Evolutionary conservation across 1,140 invertebrate genomes (phyloP), one percentile per base, ranked within the genome.

Genomic region (Calephelis nemesis): DNA sequence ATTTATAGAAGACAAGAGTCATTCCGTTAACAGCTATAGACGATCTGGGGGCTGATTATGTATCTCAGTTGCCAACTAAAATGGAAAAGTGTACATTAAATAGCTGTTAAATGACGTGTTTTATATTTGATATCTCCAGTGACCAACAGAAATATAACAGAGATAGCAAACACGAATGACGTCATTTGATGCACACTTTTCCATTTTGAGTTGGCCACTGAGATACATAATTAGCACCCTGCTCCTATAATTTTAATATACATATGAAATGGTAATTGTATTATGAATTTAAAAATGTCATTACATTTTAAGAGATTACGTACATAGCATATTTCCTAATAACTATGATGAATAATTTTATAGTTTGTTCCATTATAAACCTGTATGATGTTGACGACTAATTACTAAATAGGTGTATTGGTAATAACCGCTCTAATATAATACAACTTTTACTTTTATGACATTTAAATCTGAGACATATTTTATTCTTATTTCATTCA

Each of bases 311-410:
- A 10, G 54, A 58, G 54, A 58, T 58, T 58, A 39, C 54, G 54
- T 58, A 58, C 19, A 58, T 58, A 58, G 54, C 54, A 10, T 58
- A 54, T 58, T 39, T 58, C 39, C 54, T 58, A 58, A 39, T 30
- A 58, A 58, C 54, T 58, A 58, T 58, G 54, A 58, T 30, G 54
- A 58, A 30, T 58, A 58, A 39, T 12, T 39, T 58, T 58, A 45
- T 58, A 11, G 10, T 58, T 58, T 58, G 54, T 58, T 58, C 54
- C 54, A 58, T 58, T 58, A 58, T 58, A 58, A 58, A 58, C 19
- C 54, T 58, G 54, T 58, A 58, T 58, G 54, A 58, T 30, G 54
- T 58, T 5, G 9, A 54, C 15, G 9, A 54, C 15, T 19, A 54
- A 12, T 58, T 58, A 30, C 39, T 58, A 58, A 30, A 12, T 30